Conservation (phyloP, 2,113 vertebrate species). For the Hippocampus abdominalis region DNA sequence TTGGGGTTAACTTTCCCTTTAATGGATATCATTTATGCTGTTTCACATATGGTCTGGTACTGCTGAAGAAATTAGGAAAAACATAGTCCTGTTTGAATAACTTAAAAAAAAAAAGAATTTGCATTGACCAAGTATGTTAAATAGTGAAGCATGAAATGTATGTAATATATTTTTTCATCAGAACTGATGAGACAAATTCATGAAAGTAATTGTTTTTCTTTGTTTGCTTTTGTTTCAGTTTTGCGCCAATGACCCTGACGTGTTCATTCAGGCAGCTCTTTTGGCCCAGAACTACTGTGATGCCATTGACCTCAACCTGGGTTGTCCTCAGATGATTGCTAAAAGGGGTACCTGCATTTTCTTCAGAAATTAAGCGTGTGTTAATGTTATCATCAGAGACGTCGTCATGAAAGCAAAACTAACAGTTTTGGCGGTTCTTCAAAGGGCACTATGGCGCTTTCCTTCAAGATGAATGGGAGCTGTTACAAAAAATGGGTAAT, state of each 20-base stretch:
- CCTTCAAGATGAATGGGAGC: slow-evolving; percentile 94
- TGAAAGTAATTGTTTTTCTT: background rate
- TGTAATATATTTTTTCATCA: too few species aligned
- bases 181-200: background rate
- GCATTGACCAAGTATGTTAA: too few species aligned
- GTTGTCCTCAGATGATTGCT: slow-evolving; percentile 97
- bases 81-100: too few species aligned
- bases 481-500: slow-evolving; percentile 90
- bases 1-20: too few species aligned
- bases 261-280: slow-evolving; percentile 88
- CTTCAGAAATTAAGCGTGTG: background rate
- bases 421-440: background rate
- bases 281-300: slow-evolving; percentile 93
- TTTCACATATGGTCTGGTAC: too few species aligned
- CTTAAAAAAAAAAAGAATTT: too few species aligned
- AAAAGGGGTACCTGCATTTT: slow-evolving; percentile 80
- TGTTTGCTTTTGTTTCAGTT: slow-evolving; percentile 73
- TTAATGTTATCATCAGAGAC: background rate
- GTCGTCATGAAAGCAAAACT: background rate
- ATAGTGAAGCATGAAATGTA: too few species aligned
- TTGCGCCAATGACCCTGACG: slow-evolving; percentile 95
- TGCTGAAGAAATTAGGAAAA: too few species aligned
- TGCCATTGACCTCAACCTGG: slow-evolving; percentile 92
- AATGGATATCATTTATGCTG: too few species aligned
- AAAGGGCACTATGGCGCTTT: slow-evolving; percentile 93